phyloP scores from a whole-genome alignment of 2,113 vertebrate species.

The Micronycteris hirsuta region DNA sequence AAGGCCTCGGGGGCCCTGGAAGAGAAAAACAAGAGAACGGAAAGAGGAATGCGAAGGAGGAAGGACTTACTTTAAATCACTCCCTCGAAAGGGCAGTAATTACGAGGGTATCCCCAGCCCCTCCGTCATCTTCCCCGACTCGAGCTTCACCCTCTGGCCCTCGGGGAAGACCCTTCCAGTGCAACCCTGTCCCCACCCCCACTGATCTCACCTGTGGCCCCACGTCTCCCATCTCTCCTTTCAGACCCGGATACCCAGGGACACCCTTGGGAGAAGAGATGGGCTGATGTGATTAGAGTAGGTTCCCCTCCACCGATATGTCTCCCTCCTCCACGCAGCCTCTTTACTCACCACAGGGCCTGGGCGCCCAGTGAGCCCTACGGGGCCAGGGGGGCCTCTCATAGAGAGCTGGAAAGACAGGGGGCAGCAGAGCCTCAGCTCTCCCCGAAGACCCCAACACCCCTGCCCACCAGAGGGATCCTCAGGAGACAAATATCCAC shows the following conservation, averaged over 20 bases:
- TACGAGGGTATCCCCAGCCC: background rate
- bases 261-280: conserved; percentile 71
- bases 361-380: conserved; percentile 88
- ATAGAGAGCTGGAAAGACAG: conserved; percentile 84
- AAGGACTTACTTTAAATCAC: background rate
- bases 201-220: conserved; percentile 77
- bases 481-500: background rate
- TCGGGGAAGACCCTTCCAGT: background rate
- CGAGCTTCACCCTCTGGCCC: background rate
- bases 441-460: background rate
- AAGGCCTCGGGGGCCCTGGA: conserved; percentile 87
- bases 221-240: conserved; percentile 77
- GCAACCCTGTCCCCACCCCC: background rate
- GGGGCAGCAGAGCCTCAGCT: background rate
- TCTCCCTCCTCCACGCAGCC: rapidly evolving
- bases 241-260: conserved; percentile 77
- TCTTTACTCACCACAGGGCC: conserved; percentile 85
- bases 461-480: background rate
- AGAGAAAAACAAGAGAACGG: background rate
- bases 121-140: background rate
- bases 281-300: background rate
- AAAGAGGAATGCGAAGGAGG: background rate
- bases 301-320: rapidly evolving
- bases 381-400: conserved; percentile 88
- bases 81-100: background rate